Conservation (phyloP, 2,113 vertebrate genomes). For the Silurus meridionalis region DNA sequence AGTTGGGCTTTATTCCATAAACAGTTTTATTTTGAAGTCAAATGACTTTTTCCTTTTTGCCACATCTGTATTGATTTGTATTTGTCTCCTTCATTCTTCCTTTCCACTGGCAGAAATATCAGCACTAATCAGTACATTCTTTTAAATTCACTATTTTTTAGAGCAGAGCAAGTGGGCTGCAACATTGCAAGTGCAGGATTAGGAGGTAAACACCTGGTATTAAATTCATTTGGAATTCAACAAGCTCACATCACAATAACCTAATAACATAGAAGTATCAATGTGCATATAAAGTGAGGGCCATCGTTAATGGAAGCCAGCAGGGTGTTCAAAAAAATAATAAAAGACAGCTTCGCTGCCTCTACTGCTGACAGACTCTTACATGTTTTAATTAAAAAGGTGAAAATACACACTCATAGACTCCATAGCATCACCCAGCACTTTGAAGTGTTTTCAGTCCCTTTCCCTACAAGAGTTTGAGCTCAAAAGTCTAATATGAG, state of each 20-base stretch:
- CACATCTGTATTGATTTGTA: neutral
- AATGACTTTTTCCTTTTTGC: neutral
- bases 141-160: neutral
- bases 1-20: too few relatives aligned
- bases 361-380: neutral
- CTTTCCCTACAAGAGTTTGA: neutral
- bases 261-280: constrained; percentile 33
- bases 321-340: constrained; percentile 14
- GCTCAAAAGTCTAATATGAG: neutral
- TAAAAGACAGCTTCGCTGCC: constrained; percentile 23
- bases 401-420: neutral
- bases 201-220: neutral
- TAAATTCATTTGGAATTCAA: neutral
- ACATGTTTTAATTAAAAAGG: neutral
- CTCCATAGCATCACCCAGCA: neutral
- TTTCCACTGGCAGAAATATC: neutral
- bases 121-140: neutral
- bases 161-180: neutral
- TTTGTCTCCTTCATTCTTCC: neutral
- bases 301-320: constrained; percentile 33
- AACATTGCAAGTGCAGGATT: neutral
- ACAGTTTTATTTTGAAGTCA: neutral
- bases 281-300: constrained; percentile 3
- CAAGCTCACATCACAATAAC: neutral
- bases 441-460: neutral